Base-by-base conservation (phyloP, 2,797 vertebrate species). In the Phoeniculus purpureus region DNA sequence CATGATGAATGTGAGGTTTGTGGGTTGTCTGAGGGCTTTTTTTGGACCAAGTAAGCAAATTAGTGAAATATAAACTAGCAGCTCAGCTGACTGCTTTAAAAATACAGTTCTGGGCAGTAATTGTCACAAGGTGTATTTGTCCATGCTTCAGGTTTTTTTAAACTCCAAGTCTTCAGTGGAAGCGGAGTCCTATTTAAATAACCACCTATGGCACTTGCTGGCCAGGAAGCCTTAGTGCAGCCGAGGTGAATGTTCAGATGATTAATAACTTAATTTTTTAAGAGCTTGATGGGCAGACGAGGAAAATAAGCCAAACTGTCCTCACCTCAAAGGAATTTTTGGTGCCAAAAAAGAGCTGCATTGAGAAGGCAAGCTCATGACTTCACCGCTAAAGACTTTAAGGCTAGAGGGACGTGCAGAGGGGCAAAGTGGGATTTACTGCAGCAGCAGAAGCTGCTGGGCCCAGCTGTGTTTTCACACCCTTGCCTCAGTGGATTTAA, bases 231-330 rank as follows among this genome's bases (percentile, higher is more conserved):
- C 43, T 80, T 50, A 76, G 50, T 64, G 52, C 62, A 70, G n/a
- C 6, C 3, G 50, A 81, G 40, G 77, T 88, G 71, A 91, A 80
- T 25, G 45, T 45, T 58, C 21, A 81, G n/a, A 80, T 77, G 92
- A 96, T 91, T 89, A 93, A 80, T 68, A 91, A 70, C 62, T 85
- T 95, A 78, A 93, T 94, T 95, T 91, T 95, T 80, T 94, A 91
- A 95, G 86, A 94, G 55, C 31, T 86, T 65, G 65, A 91, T 58
- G 45, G 62, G 50, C 62, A 87, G 79, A 23, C 22, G 54, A 64
- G 55, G 88, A 86, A 87, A 89, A 89, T 67, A 72, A 2, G 32
- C 79, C 73, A 81, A 83, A 81, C 52, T 43, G 10, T 58, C 87
- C 45, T 92, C 73, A 73, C 56, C 51, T 89, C 40, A 21, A 68